Conservation (phyloP, 2,888 invertebrate species). For the Drosophila parthenogenetica region DNA sequence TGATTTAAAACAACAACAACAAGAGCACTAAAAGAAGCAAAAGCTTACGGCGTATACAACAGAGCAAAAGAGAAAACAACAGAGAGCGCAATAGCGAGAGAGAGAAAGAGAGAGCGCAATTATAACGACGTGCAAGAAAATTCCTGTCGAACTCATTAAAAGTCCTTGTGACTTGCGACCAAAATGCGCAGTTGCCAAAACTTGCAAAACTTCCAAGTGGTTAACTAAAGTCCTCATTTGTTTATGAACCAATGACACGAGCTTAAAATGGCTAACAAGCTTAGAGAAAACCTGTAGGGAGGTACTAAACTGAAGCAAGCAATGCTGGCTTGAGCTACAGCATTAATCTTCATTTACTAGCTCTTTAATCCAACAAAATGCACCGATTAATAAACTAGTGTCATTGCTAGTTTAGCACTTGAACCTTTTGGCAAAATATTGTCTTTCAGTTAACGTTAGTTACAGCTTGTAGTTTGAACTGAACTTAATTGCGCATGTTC, state of each 20-base stretch:
- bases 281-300: too few relatives aligned
- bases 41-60: constrained; percentile 13
- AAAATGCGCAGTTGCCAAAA: constrained; percentile 46
- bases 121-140: constrained; percentile 44
- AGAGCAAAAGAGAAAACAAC: constrained; percentile 6
- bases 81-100: constrained; percentile 8
- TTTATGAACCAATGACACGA: constrained; percentile 24
- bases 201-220: constrained; percentile 11
- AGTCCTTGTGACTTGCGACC: constrained; percentile 50
- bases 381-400: not conserved
- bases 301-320: too few relatives aligned
- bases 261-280: constrained; percentile 1
- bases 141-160: constrained; percentile 68
- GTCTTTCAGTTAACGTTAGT: constrained; percentile 45
- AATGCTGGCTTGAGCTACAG: too few relatives aligned
- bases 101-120: not conserved
- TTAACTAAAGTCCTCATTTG: constrained; percentile 1
- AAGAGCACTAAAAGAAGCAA: constrained; percentile 42
- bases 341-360: not conserved
- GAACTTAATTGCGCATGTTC: constrained; percentile 44
- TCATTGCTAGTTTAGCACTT: constrained; percentile 23
- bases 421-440: constrained; percentile 52
- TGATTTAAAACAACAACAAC: constrained; percentile 43
- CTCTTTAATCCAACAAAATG: not conserved
- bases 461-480: constrained; percentile 33